These are phyloP conservation scores for Cephus sareptanus DNA, from an alignment of 2,888 invertebrate species.

Conservation along the genomic window DNA sequence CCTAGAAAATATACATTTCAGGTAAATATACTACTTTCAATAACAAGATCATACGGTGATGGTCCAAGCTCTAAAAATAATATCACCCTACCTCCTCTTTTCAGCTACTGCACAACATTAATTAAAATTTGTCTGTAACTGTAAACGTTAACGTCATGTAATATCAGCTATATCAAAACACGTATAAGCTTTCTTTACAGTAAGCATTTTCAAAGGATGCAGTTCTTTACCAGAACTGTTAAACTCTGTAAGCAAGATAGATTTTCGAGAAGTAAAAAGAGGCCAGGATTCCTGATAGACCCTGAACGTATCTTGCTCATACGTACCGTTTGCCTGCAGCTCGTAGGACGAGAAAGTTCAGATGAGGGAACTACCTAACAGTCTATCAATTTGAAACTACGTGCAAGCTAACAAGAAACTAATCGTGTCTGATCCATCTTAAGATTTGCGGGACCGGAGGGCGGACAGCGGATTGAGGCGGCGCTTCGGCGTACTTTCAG, in stretches of 20 bases:
- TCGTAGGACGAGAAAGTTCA: neutral
- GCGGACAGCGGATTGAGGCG: conserved; percentile 59
- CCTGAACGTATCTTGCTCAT: neutral
- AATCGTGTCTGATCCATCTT: conserved; percentile 21
- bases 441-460: conserved; percentile 59
- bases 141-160: neutral
- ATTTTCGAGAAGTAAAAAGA: neutral
- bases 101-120: neutral
- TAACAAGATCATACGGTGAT: neutral
- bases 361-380: neutral
- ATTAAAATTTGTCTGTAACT: neutral
- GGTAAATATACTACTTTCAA: neutral
- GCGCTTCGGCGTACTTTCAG: conserved; percentile 54
- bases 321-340: neutral
- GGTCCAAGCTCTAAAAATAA: neutral
- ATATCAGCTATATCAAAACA: neutral
- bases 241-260: no score
- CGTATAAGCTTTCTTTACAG: neutral
- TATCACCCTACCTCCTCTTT: neutral
- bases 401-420: neutral
- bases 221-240: neutral
- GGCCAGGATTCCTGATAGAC: neutral
- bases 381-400: neutral
- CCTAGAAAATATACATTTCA: neutral
- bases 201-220: neutral